Evolutionary conservation across 2,888 invertebrate species (phyloP), one percentile per base, ranked within the genome.

Genomic region (Hirtodrosophila cameraria): DNA sequence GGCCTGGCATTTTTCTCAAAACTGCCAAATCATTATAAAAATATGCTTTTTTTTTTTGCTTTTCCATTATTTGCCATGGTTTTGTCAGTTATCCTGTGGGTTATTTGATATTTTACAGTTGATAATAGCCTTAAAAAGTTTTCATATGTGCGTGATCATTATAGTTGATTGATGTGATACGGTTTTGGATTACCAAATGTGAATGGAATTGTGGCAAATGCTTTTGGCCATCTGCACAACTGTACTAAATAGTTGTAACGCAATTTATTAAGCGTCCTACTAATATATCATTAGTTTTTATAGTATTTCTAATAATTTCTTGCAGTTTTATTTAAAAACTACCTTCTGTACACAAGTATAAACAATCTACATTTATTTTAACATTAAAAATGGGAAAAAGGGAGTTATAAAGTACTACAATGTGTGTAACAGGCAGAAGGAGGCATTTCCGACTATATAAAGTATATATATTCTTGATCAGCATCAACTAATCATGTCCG

Each of bases 71-170:
- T 76, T 84, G 65, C 62, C 72, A 86, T 81, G 86, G 71, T 76
- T 76, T 76, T 83, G 74, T 74, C 84, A 84, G 81, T 72, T 84
- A 81, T 84, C 81, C 84, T 55, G 33, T 55, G 53, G 63, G 89
- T 83, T 87, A 88, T 87, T 87, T 86, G 88, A 88, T 88, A 88
- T 88, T 88, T 88, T 82, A 79, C 78, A 76, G 81, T 87, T 88
- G 88, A 88, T 88, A 88, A 87, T 75, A 66, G 69, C 50, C 54
- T 58, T 12, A 39, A 58, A 68, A 87, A 73, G 48, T 76, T 85
- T 78, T 70, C 65, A 69, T 58, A 70, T 77, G 50, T 81, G 82
- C 79, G 35, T 31, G 73, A 85, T 86, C 82, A 82, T 82, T 82
- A 82, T 78, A 65, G 65, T 73, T 82, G 82, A 86, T 86, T 84